Evolutionary conservation across 2,888 invertebrate species (phyloP).

Genomic region (Agrenia bidenticulata): DNA sequence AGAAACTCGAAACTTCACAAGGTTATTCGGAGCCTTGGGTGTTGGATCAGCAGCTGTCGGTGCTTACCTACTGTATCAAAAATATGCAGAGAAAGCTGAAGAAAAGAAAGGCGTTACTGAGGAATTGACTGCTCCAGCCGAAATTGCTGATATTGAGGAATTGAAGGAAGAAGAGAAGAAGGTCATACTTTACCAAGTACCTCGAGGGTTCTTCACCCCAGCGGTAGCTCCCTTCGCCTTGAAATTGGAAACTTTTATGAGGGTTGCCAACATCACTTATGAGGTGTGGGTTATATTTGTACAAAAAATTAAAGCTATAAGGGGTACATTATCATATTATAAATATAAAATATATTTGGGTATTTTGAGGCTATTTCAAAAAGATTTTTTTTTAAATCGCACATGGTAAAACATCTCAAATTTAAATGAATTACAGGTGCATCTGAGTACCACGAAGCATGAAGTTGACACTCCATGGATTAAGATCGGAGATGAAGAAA

Average conservation of each 20-base stretch:
- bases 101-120: not conserved
- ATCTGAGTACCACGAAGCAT: constrained; percentile 2
- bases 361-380: too few relatives aligned
- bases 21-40: constrained; percentile 35
- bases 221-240: constrained; percentile 46
- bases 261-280: constrained; percentile 47
- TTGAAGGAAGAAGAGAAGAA: constrained; percentile 6
- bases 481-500: constrained; percentile 35
- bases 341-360: not conserved
- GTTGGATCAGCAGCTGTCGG: constrained; percentile 29
- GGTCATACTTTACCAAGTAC: constrained; percentile 37
- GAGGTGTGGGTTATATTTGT: constrained; percentile 38
- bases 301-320: too few relatives aligned
- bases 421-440: too few relatives aligned
- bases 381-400: too few relatives aligned
- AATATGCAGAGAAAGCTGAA: not conserved
- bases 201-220: constrained; percentile 44
- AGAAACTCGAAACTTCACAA: constrained; percentile 27
- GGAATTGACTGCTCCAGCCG: not conserved
- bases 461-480: constrained; percentile 37
- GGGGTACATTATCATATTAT: not conserved
- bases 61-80: constrained; percentile 34
- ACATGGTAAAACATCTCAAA: too few relatives aligned
- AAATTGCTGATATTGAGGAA: not conserved
- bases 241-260: constrained; percentile 50